These are phyloP conservation scores for Sceloporus undulatus DNA, from an alignment of 2,113 vertebrate genomes.

Conservation along the genomic window DNA sequence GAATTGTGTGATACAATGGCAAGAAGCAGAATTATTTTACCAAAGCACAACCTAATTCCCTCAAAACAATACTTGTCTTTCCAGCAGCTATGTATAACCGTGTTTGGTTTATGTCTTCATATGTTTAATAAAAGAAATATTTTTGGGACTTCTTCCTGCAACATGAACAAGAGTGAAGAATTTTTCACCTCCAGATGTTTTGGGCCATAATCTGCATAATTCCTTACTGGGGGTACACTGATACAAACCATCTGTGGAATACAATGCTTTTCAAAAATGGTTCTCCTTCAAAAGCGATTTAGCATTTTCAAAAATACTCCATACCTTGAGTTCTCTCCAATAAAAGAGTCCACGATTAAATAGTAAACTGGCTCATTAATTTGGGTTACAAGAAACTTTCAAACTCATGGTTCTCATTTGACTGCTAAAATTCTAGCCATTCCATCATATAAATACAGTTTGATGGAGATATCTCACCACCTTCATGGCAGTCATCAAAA, in stretches of 20 bases:
- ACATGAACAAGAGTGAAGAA: too few relatives aligned
- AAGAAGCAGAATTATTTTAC: not conserved
- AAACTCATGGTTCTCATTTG: slow-evolving; percentile 33
- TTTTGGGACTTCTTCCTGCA: not conserved
- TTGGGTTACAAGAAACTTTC: slow-evolving; percentile 30
- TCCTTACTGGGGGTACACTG: too few relatives aligned
- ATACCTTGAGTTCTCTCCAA: not conserved
- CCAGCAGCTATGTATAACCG: not conserved
- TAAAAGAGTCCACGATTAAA: not conserved
- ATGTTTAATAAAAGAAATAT: not conserved
- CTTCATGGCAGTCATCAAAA: slow-evolving; percentile 96
- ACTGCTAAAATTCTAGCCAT: slow-evolving; percentile 91
- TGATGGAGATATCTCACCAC: slow-evolving; percentile 95
- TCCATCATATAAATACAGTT: slow-evolving; percentile 95
- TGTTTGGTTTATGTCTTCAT: not conserved
- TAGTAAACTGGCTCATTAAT: slow-evolving; percentile 47
- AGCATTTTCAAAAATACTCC: slow-evolving; percentile 29
- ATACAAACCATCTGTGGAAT: too few relatives aligned
- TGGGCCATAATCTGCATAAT: too few relatives aligned
- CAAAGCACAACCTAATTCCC: not conserved
- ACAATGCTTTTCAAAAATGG: too few relatives aligned
- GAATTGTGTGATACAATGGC: not conserved
- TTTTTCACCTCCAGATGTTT: too few relatives aligned
- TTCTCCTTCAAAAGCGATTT: not conserved
- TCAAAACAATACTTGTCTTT: not conserved